A percentile compares a stretch with the other conserved stretches of the same genome.
phyloP scores from a whole-genome alignment of 1,140 invertebrate genomes.

The Berghia stephanieae region DNA sequence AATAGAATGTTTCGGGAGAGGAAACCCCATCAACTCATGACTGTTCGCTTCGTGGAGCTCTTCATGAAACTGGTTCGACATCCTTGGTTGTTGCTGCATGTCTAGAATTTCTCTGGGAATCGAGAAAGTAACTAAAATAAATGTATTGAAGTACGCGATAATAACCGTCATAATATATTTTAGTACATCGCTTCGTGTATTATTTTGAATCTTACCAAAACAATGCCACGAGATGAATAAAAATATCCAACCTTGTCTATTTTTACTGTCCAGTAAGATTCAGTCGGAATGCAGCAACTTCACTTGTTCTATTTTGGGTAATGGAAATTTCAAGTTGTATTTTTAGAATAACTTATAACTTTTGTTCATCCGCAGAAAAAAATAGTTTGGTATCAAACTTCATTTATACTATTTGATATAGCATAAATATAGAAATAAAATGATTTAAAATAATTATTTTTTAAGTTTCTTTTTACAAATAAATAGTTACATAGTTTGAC shows the following conservation, averaged over 20 bases:
- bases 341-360: slow-evolving; percentile 56
- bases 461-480: background rate
- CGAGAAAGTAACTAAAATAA: too few species aligned
- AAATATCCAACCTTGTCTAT: slow-evolving; percentile 61
- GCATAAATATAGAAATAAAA: background rate
- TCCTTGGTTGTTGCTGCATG: too few species aligned
- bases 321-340: slow-evolving; percentile 60
- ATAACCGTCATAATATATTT: too few species aligned
- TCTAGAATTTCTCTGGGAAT: too few species aligned
- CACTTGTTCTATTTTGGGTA: slow-evolving; percentile 60
- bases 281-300: slow-evolving; percentile 43
- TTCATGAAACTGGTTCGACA: too few species aligned
- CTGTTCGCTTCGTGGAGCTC: too few species aligned
- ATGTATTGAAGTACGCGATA: too few species aligned
- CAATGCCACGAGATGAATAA: slow-evolving; percentile 48
- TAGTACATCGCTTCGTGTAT: slow-evolving; percentile 24
- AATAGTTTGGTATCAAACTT: background rate
- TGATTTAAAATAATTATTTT: background rate
- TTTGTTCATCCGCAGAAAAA: slow-evolving; percentile 34
- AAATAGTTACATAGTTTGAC: too few species aligned
- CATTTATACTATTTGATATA: background rate
- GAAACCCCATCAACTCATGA: too few species aligned
- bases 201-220: slow-evolving; percentile 49
- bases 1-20: background rate
- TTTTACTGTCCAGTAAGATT: slow-evolving; percentile 64